Evolutionary conservation across 2,888 invertebrate species (phyloP).

Genomic region (Altica lythri): DNA sequence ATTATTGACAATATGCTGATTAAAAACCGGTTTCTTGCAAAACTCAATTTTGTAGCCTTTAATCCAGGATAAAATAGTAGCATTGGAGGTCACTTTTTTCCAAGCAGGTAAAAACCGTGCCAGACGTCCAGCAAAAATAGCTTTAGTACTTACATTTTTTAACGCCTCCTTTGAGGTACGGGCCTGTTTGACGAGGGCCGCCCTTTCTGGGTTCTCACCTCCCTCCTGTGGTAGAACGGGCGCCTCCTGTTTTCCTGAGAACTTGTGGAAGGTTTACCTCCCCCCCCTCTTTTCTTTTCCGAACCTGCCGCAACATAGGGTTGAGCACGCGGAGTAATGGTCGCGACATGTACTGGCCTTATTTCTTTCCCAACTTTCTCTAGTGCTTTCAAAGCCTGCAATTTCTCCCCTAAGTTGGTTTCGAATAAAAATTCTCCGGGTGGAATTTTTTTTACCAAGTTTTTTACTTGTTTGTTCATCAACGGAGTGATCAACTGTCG

Average conservation of each 20-base stretch:
- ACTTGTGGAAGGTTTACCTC: background rate
- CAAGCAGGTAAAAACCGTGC: background rate
- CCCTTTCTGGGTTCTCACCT: background rate
- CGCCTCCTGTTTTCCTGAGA: background rate
- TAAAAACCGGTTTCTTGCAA: background rate
- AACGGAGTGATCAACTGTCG: too few species aligned
- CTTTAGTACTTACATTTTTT: too few species aligned
- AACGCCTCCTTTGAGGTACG: too few species aligned
- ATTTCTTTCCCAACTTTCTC: background rate
- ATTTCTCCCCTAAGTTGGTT: background rate
- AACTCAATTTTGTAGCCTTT: too few species aligned
- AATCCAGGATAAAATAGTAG: background rate
- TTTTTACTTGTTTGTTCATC: too few species aligned
- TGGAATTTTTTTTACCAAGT: too few species aligned
- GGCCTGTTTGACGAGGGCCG: too few species aligned
- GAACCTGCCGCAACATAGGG: too few species aligned
- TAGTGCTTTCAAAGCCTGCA: background rate
- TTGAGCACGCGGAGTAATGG: background rate
- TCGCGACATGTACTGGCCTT: background rate
- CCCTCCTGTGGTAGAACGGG: background rate
- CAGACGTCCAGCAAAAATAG: too few species aligned
- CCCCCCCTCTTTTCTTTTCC: background rate
- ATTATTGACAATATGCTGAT: too few species aligned
- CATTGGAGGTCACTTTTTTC: background rate
- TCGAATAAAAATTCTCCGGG: background rate